These are phyloP conservation scores for Eunapius fragilis DNA, from an alignment of 37 sponge, comb jelly and placozoan species.

Conservation along the genomic window DNA sequence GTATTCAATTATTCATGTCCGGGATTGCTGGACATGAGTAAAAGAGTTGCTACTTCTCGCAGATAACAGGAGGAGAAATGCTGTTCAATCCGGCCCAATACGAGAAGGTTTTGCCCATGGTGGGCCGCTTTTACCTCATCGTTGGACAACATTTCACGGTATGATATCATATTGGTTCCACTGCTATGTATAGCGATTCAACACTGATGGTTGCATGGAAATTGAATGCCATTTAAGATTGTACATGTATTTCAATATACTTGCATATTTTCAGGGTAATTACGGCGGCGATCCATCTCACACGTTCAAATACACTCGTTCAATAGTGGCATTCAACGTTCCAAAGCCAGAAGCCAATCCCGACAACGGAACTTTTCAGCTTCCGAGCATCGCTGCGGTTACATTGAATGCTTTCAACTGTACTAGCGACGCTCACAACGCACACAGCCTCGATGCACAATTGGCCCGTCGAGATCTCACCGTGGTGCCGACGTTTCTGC, in stretches of 20 bases:
- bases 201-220: no score
- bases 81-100: background rate
- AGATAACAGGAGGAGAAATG: constrained; percentile 17
- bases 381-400: background rate
- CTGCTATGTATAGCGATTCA: background rate
- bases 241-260: no score
- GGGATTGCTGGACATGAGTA: no score
- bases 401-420: background rate
- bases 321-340: background rate
- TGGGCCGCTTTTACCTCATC: constrained; percentile 2
- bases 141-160: background rate
- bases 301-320: constrained; percentile 1
- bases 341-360: background rate
- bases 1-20: no score
- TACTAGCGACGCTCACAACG: background rate
- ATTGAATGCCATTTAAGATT: no score
- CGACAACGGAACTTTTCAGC: no score
- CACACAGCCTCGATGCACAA: background rate
- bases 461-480: constrained; percentile 13
- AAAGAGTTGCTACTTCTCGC: no score
- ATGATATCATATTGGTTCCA: background rate
- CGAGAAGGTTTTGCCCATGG: background rate
- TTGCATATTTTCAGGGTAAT: no score
- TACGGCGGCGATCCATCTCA: no score
- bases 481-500: constrained; percentile 14